These are phyloP conservation scores for Pangasius sanitwongsei DNA, from an alignment of 2,797 vertebrate species.

Conservation along the genomic window DNA sequence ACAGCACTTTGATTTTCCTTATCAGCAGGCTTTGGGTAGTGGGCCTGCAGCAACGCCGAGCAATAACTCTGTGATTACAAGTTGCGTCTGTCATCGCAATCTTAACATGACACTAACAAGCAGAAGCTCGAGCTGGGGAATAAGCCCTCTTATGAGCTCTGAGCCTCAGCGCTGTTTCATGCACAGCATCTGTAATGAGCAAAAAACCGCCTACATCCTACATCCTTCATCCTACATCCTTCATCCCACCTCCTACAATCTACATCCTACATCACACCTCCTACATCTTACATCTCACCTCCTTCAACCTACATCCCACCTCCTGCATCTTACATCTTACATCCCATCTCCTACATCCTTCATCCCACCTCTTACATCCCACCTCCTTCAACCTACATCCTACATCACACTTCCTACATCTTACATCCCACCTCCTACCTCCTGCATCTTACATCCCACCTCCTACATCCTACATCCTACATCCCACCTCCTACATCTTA, in stretches of 20 bases:
- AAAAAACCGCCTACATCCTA: neutral
- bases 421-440: neutral
- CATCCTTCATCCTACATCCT: neutral
- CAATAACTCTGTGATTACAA: conserved; percentile 61
- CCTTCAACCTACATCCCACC: too few relatives aligned
- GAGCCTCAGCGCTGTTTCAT: conserved; percentile 45
- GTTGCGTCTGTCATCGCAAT: conserved; percentile 55
- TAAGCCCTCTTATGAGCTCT: conserved; percentile 54
- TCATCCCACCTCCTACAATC: too few relatives aligned
- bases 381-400: neutral
- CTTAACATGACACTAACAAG: conserved; percentile 58
- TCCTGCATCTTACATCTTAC: neutral
- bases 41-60: conserved; percentile 36
- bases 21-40: conserved; percentile 38
- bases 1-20: conserved; percentile 47
- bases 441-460: neutral
- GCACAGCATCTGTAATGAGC: conserved; percentile 37
- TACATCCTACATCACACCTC: neutral
- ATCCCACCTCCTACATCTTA: neutral
- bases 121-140: conserved; percentile 48
- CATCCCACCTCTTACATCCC: neutral
- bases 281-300: neutral
- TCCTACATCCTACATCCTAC: neutral
- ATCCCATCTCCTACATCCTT: neutral
- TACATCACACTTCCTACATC: neutral